phyloP scores from a whole-genome alignment of 2,888 invertebrate genomes.

The Tenthredo amoena region DNA sequence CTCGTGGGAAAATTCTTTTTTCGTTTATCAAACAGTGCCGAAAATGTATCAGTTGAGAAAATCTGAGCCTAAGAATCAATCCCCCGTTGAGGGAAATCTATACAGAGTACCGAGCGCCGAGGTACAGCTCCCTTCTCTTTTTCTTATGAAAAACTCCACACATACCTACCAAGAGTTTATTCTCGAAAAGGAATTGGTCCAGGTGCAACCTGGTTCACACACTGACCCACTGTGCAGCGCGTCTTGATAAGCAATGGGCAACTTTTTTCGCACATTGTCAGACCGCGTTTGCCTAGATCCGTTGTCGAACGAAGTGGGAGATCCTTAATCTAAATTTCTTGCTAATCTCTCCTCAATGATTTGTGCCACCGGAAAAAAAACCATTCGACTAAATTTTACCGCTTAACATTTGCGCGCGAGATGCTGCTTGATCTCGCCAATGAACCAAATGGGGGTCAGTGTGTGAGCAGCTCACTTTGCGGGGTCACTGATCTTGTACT shows the following conservation, averaged over 20 bases:
- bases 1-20: not conserved
- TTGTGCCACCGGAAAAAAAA: not conserved
- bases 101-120: not conserved
- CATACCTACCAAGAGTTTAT: not conserved
- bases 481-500: slow-evolving; percentile 37
- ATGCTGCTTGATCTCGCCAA: slow-evolving; percentile 43
- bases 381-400: not conserved
- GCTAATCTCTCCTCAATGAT: not conserved
- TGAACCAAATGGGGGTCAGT: slow-evolving; percentile 74
- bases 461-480: slow-evolving; percentile 71
- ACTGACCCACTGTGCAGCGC: slow-evolving; percentile 44
- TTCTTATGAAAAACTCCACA: not conserved
- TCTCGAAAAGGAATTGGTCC: slow-evolving; percentile 36
- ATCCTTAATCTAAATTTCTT: not conserved
- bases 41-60: not conserved
- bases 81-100: not conserved
- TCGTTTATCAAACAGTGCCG: not conserved
- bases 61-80: not conserved
- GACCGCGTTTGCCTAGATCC: slow-evolving; percentile 2
- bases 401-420: not conserved
- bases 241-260: slow-evolving; percentile 22
- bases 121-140: not conserved
- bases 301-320: not conserved
- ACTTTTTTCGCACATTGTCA: slow-evolving; percentile 15
- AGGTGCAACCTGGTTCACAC: slow-evolving; percentile 41